Base-by-base conservation (phyloP, 2,113 vertebrate genomes). In the Pachycephala philippinensis region DNA sequence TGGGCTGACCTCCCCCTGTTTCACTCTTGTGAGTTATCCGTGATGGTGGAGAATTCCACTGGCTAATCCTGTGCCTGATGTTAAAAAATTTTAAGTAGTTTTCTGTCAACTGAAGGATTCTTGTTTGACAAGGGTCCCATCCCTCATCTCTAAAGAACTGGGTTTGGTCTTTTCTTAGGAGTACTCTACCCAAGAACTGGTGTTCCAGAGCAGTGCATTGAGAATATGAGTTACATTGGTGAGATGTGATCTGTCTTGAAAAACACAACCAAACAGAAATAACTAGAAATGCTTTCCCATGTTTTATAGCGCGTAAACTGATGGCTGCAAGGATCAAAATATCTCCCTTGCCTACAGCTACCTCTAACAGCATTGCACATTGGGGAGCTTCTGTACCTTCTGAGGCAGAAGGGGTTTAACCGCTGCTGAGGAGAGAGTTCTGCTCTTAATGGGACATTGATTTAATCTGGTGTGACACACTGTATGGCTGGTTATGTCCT, bases 381-480 rank as follows among this genome's bases (percentile, higher is more conserved):
- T 59, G 76, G 84, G 82, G 66, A 93, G 37, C 57, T 80, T 47
- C 66, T 72, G 53, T 94, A 76, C 37, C 78, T 85, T 95, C 49
- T 93, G 85, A 93, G 75, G 80, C 88, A 85, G 56, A 83, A 95
- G 53, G 44, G 59, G 65, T 94, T 90, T 87, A 94, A 69, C 81
- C 0, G 0, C 59, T 66, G 39, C 85, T 63, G 49, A 87, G 76
- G 47, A 70, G 54, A 70, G 68, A 90, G 44, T 75, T 90, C 49
- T 87, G 31, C 68, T 45, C 49, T 81, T 94, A 86, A 72, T 47
- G 77, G 72, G 65, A n/a, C 65, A n/a, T 45, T 84, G 86, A 93
- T 94, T 94, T 93, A 84, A 96, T 89, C 44, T 2, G 1, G 15
- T 71, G 86, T 90, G 93, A 71, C 88, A 94, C 27, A 2, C 9